Base-by-base conservation (phyloP, 2,888 invertebrate genomes). In the Yponomeuta plumbellus region DNA sequence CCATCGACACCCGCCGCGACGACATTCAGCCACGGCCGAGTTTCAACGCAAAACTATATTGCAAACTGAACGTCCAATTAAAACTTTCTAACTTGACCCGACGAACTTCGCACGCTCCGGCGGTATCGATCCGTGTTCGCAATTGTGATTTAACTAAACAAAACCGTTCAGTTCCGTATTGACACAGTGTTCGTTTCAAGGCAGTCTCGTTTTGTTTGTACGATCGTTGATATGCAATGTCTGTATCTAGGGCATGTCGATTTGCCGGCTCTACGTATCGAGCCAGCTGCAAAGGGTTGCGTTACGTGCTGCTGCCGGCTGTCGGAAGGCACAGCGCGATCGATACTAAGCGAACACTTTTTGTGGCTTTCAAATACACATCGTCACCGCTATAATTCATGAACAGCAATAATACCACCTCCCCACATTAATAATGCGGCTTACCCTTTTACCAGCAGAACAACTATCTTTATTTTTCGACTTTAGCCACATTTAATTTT, bases 341-440 rank as follows among this genome's bases (percentile, higher is more conserved):
- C 89, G 86, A 89, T 89, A 88, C 80, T 78, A 79, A 82, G 81
- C 83, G 85, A 84, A 81, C 83, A 84, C 78, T 84, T 87, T 61
- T 10, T 17, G 21, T 61, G 11, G 40, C 52, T 23, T 52, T 23
- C 57, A 21, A 56, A 23, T 21, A 61, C 23, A 26, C 23, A 2
- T 26, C 34, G 13, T 34, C 11, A n/a, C 4, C 21, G 23, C 11
- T 61, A 34, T 61, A 61, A 61, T 61, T 61, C 61, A 61, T 61
- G 17, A 61, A 61, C 23, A 61, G 26, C 13, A 61, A 6, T 26
- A 13, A 34, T 17, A 61, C 61, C n/a, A 17, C 61, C 26, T 10
- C 26, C n/a, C n/a, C 10, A 34, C 58, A 58, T 58, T 20, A 58
- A 58, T 20, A 21, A 22, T 10, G 10, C 22, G 58, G 20, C 21